These are phyloP conservation scores for Cylindroiulus punctatus DNA, from an alignment of 2,888 invertebrate species.

Conservation along the genomic window DNA sequence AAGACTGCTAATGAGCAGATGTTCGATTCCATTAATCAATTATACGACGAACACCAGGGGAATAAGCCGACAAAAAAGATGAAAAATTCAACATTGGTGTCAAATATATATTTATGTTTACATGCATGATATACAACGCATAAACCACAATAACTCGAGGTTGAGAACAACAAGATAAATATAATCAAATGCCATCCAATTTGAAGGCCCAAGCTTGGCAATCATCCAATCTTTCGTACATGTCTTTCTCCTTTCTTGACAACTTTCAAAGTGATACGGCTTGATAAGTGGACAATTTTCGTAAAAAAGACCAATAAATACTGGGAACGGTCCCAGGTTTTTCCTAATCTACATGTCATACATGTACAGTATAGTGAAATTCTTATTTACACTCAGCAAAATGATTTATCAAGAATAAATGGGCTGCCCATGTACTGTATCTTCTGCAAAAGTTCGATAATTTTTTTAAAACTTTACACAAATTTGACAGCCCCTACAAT, in stretches of 20 bases:
- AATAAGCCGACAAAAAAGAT: not conserved
- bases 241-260: too few species aligned
- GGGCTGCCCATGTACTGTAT: too few species aligned
- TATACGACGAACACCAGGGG: not conserved
- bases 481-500: too few species aligned
- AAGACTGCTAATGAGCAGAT: not conserved
- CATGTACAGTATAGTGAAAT: too few species aligned
- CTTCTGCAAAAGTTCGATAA: too few species aligned
- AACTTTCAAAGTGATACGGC: too few species aligned
- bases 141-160: not conserved
- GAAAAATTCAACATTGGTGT: not conserved
- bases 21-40: not conserved
- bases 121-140: not conserved
- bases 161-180: not conserved
- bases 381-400: too few species aligned
- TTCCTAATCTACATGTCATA: too few species aligned
- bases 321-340: too few species aligned
- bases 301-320: too few species aligned
- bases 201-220: not conserved
- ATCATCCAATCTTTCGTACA: not conserved
- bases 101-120: not conserved
- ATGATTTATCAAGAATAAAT: too few species aligned
- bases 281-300: not conserved
- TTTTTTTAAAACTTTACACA: too few species aligned
- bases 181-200: not conserved